Evolutionary conservation across 2,113 vertebrate genomes (phyloP).

Genomic region (Romanogobio albipinnatus): DNA sequence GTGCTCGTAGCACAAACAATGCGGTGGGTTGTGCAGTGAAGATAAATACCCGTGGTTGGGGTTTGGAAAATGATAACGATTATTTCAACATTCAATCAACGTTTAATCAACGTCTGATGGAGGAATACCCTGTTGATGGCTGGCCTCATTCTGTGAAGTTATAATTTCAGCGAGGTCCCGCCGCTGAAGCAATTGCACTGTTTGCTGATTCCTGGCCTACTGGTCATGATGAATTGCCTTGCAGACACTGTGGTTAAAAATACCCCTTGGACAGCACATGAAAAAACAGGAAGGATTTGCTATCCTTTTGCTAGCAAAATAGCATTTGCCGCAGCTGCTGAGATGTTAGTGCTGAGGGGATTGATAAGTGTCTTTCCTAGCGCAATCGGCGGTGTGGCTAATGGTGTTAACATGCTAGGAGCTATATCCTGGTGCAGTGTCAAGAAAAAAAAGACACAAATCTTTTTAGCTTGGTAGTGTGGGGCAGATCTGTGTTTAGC

Average conservation of each 20-base stretch:
- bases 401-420: constrained; percentile 14
- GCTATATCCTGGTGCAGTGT: constrained; percentile 4
- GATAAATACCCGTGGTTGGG: neutral
- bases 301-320: neutral
- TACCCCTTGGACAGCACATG: neutral
- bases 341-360: neutral
- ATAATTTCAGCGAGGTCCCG: constrained; percentile 41
- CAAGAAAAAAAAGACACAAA: neutral
- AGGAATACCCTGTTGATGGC: constrained; percentile 8
- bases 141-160: constrained; percentile 31
- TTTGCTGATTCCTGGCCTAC: neutral
- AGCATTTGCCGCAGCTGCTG: neutral
- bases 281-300: constrained; percentile 11
- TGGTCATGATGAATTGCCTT: constrained; percentile 14
- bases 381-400: neutral
- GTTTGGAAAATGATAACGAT: neutral
- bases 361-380: constrained; percentile 22
- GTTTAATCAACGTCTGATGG: neutral
- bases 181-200: constrained; percentile 14
- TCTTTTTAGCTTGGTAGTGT: neutral
- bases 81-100: neutral
- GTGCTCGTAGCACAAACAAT: neutral
- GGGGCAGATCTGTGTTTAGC: neutral
- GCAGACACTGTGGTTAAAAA: constrained; percentile 53
- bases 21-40: neutral